These are phyloP conservation scores for Aspiorhynchus laticeps DNA, from an alignment of 2,113 vertebrate species.

Conservation along the genomic window DNA sequence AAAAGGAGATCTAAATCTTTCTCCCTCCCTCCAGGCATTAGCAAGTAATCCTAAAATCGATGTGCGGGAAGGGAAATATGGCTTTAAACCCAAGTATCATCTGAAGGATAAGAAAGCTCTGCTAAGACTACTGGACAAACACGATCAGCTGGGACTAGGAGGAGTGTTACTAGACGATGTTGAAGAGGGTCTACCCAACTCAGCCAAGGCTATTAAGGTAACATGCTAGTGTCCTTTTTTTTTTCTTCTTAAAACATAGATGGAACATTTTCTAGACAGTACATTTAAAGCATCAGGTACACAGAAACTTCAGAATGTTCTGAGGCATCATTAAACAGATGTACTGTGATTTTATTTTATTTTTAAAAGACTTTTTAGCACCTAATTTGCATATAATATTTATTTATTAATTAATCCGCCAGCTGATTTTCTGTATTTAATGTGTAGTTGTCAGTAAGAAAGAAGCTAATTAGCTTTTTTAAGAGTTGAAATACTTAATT, in stretches of 20 bases:
- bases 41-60: constrained; percentile 96
- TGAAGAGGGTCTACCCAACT: constrained; percentile 95
- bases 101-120: constrained; percentile 96
- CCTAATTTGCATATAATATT: background rate
- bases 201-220: constrained; percentile 93
- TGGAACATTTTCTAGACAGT: background rate
- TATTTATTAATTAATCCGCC: background rate
- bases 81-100: constrained; percentile 97
- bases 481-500: background rate
- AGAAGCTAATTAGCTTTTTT: too few relatives aligned
- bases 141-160: constrained; percentile 93
- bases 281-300: background rate
- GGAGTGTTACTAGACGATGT: constrained; percentile 95
- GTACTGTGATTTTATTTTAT: background rate
- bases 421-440: background rate
- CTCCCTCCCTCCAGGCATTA: constrained; percentile 79
- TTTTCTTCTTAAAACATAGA: too few relatives aligned
- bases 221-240: too few relatives aligned
- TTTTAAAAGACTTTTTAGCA: background rate
- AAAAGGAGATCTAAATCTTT: background rate
- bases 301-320: background rate
- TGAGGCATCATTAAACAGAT: too few relatives aligned
- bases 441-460: background rate
- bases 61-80: constrained; percentile 90
- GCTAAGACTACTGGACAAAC: constrained; percentile 92